Conservation (phyloP, 2,888 invertebrate species). For the Pollenia angustigena region DNA sequence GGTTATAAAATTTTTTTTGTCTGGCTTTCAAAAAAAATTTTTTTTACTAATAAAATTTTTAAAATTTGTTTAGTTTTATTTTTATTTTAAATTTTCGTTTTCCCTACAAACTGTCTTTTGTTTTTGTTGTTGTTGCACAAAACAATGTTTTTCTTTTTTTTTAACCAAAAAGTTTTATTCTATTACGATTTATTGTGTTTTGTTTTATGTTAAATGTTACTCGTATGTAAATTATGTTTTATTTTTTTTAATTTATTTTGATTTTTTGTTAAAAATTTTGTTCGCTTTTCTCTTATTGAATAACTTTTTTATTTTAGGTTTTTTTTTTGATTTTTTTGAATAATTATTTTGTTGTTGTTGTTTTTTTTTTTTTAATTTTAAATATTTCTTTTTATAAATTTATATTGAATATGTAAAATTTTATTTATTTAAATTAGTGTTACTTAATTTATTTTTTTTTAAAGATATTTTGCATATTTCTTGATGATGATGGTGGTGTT, state of each 20-base stretch:
- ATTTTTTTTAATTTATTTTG: slow-evolving; percentile 55
- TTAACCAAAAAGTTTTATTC: slow-evolving; percentile 1
- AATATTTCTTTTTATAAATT: slow-evolving; percentile 33
- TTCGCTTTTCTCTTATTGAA: slow-evolving; percentile 12
- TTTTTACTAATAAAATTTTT: slow-evolving; percentile 45
- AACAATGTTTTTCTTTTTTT: slow-evolving; percentile 25
- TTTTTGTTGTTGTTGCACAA: slow-evolving; percentile 6
- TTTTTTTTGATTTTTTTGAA: slow-evolving; percentile 48
- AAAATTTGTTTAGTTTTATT: slow-evolving; percentile 6
- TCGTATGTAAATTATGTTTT: slow-evolving; percentile 9
- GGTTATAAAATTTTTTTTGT: slow-evolving; percentile 29
- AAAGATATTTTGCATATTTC: slow-evolving; percentile 29
- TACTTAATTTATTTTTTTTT: slow-evolving; percentile 19
- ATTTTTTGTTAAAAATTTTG: slow-evolving; percentile 68
- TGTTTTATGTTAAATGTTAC: slow-evolving; percentile 17
- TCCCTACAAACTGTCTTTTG: slow-evolving; percentile 67
- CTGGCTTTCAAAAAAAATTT: background rate
- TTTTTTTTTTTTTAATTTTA: slow-evolving; percentile 41
- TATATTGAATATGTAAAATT: slow-evolving; percentile 51
- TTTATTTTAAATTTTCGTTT: slow-evolving; percentile 1
- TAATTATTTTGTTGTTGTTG: slow-evolving; percentile 42
- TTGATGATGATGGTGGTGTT: slow-evolving; percentile 66
- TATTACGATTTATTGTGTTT: background rate
- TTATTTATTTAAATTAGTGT: slow-evolving; percentile 38
- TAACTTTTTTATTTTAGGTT: slow-evolving; percentile 30